Conservation (phyloP, 2,888 invertebrate species). For the Coenonympha arcania region DNA sequence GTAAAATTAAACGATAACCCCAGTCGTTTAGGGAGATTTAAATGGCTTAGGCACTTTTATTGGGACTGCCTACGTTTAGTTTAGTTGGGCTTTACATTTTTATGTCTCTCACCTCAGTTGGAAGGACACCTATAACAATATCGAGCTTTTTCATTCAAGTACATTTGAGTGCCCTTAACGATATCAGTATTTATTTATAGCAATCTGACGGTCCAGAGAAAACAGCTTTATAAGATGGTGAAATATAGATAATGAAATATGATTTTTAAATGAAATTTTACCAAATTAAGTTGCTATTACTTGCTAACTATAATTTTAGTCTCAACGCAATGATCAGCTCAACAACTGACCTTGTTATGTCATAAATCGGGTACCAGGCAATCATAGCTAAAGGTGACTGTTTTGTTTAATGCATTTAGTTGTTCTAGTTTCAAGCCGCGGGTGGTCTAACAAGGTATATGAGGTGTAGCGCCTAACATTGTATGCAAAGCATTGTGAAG, state of each 20-base stretch:
- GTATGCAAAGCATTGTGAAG: conserved; percentile 36
- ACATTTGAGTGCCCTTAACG: not conserved
- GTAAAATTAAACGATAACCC: conserved; percentile 74
- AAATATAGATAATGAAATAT: no score
- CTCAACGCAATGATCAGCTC: no score
- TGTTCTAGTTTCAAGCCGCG: conserved; percentile 29
- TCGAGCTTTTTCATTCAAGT: conserved; percentile 6
- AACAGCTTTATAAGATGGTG: not conserved
- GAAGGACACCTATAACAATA: not conserved
- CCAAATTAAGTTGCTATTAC: no score
- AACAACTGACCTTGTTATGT: not conserved
- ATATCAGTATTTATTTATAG: conserved; percentile 4
- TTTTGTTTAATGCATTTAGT: conserved; percentile 6
- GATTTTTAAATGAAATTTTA: no score
- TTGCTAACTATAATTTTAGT: no score
- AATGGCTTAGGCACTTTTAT: conserved; percentile 66
- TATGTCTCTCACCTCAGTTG: conserved; percentile 45
- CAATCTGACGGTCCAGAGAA: not conserved
- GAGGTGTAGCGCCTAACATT: conserved; percentile 35
- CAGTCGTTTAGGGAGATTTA: conserved; percentile 71
- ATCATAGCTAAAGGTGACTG: conserved; percentile 2
- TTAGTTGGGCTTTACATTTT: conserved; percentile 41
- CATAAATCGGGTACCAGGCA: not conserved
- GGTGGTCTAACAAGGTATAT: conserved; percentile 33
- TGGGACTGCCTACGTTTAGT: conserved; percentile 46